Evolutionary conservation across 2,888 invertebrate genomes (phyloP), one percentile per base, ranked within the genome.

Genomic region (Arge pagana): DNA sequence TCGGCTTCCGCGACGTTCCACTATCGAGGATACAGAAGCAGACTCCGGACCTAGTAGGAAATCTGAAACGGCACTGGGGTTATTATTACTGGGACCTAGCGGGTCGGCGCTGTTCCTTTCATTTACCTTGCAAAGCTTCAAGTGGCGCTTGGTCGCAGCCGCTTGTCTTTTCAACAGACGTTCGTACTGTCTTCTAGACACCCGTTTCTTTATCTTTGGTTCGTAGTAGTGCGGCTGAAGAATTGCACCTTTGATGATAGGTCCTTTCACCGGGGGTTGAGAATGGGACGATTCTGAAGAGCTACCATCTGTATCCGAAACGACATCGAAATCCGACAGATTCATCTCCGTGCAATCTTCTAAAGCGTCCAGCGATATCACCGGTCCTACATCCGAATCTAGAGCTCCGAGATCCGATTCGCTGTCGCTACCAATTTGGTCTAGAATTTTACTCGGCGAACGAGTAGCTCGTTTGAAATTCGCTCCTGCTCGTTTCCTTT

Each of bases 41-140:
- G 56, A 57, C 23, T 59, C 37, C 18, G 53, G 48, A 55, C 52
- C 57, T 61, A 63, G 48, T 58, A 57, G 57, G 49, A 57, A 59
- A 71, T 71, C 70, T 69, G 71, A 67, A 71, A 70, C 48, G 58
- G 60, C 59, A 65, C 62, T 61, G 63, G 65, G 58, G 60, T 67
- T 68, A 70, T 65, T 70, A 64, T 61, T 64, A 59, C 59, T 62
- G 35, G 62, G 58, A 61, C 60, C 59, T 43, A 54, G 55, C 41
- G 52, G 23, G 55, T 53, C 49, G 24, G 64, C 61, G 40, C 53
- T 54, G 50, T 61, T 62, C 58, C 58, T 60, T 56, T 48, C 48
- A 62, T 65, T 70, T 70, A 70, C 68, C 67, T 72, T 66, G 49
- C 55, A 55, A 45, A 52, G 57, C 39, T 65, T 66, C 42, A 48